Evolutionary conservation across 2,113 vertebrate genomes (phyloP).

Genomic region (Odontophorus gujanensis): DNA sequence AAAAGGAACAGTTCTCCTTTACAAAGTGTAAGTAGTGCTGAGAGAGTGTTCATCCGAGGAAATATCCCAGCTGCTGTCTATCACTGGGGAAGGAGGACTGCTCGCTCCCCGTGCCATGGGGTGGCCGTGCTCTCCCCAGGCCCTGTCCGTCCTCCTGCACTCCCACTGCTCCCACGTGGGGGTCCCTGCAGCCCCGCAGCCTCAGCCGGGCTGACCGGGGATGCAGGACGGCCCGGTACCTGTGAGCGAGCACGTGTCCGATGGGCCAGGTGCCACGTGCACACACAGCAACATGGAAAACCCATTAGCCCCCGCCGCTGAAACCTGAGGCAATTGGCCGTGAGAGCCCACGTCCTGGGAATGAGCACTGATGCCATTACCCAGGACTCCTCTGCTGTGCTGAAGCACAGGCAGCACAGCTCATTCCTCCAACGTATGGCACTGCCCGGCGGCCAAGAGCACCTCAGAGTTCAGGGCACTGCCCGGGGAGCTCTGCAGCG

Average conservation of each 20-base stretch:
- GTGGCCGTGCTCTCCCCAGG: no score
- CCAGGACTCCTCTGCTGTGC: accelerated
- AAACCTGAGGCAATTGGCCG: not conserved
- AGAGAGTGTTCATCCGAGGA: not conserved
- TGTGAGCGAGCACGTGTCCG: not conserved
- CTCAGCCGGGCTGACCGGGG: not conserved
- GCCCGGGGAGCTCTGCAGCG: no score
- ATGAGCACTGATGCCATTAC: not conserved
- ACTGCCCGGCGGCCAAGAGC: accelerated
- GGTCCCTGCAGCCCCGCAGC: not conserved
- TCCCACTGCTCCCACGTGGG: not conserved
- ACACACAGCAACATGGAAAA: constrained; percentile 39
- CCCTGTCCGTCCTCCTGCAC: no score
- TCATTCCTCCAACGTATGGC: accelerated
- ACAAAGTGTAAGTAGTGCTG: not conserved
- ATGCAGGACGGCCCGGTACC: not conserved
- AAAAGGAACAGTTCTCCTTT: not conserved
- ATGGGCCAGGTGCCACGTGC: not conserved
- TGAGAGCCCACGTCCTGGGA: not conserved
- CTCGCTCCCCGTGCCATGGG: no score
- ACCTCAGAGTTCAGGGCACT: accelerated
- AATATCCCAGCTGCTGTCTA: not conserved
- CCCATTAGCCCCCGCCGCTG: constrained; percentile 36
- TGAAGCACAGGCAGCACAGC: accelerated
- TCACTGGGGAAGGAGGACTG: not conserved